Evolutionary conservation across 2,888 invertebrate genomes (phyloP).

Genomic region (Pachycephus smyrnensis): DNA sequence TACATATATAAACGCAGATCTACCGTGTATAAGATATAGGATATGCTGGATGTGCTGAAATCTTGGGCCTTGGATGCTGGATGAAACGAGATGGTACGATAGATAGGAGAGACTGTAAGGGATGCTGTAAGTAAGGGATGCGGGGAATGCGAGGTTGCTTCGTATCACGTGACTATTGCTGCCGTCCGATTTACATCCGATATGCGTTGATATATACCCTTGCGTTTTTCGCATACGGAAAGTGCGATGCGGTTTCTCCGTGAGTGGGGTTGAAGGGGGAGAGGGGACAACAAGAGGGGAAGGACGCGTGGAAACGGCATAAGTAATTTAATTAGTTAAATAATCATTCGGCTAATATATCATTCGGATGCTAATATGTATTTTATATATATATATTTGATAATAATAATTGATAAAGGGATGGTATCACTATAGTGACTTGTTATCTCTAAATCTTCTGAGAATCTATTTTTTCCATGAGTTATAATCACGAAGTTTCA

Average conservation of each 20-base stretch:
- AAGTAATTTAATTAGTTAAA: too few relatives aligned
- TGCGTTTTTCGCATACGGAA: slow-evolving; percentile 24
- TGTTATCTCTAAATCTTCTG: too few relatives aligned
- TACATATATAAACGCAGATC: not conserved
- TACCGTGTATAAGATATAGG: too few relatives aligned
- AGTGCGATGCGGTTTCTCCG: slow-evolving; percentile 5
- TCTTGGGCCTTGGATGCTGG: too few relatives aligned
- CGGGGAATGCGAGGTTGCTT: slow-evolving; percentile 32
- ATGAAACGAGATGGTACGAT: not conserved
- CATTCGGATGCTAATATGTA: too few relatives aligned
- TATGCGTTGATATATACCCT: slow-evolving; percentile 36
- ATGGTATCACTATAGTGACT: too few relatives aligned
- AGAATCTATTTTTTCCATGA: not conserved
- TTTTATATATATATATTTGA: too few relatives aligned
- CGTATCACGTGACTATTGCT: slow-evolving; percentile 45
- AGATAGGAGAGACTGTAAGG: slow-evolving; percentile 16
- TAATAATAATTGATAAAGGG: too few relatives aligned
- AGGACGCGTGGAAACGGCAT: not conserved
- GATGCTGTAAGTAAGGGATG: slow-evolving; percentile 34
- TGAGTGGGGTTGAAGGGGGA: slow-evolving; percentile 3
- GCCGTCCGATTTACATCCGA: slow-evolving; percentile 47
- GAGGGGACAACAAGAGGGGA: slow-evolving; percentile 15
- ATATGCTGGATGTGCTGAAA: too few relatives aligned
- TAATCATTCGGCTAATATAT: too few relatives aligned
- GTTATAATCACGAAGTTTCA: not conserved